Base-by-base conservation (phyloP, 1,140 invertebrate species). In the Atta texana region DNA sequence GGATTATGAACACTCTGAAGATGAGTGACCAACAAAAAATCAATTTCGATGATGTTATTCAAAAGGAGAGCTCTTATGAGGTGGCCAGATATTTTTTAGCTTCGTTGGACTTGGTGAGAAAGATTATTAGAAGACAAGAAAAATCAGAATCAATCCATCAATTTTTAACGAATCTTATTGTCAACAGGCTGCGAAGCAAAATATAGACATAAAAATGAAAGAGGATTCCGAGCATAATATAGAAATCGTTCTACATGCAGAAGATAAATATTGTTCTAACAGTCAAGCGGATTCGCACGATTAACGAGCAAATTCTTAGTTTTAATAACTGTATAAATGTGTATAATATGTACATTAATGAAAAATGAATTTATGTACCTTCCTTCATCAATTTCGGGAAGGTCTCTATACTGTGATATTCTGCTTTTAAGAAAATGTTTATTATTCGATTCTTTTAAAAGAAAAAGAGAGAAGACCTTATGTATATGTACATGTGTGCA, bases 61-160 rank as follows among this genome's bases (percentile, higher is more conserved):
- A 80, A 2, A 55, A 92, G 7, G 84, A 93, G 66, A 74, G 91
- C n/a, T 21, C 88, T 34, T 85, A 68, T 14, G 94, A 95, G 87
- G 88, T 92, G 16, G 92, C 94, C 2, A 92, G 94, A 76, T 95
- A 92, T 57, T 94, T 94, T 68, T 90, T 92, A 16, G 94, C 94
- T 8, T 91, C 92, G 0, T 80, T 95, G n/a, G 92, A 94, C 87
- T 88, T 95, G 86, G 94, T 94, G 21, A 78, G 44, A 55, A n/a
- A 44, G 14, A 51, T 51, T 51, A 51, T 51, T 51, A n/a, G 2
- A 16, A 57, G 53, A 3, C 14, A 34, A 85, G 6, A 63, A 14
- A 49, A 14, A 63, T 3, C 4, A 76, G 57, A 6, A 59, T 76
- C 8, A 44, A 39, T 21, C 39, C 0, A 57, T 4, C 1, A 34